Evolutionary conservation across 2,888 invertebrate species (phyloP), one percentile per base, ranked within the genome.

Genomic region (Dynastes tityus): DNA sequence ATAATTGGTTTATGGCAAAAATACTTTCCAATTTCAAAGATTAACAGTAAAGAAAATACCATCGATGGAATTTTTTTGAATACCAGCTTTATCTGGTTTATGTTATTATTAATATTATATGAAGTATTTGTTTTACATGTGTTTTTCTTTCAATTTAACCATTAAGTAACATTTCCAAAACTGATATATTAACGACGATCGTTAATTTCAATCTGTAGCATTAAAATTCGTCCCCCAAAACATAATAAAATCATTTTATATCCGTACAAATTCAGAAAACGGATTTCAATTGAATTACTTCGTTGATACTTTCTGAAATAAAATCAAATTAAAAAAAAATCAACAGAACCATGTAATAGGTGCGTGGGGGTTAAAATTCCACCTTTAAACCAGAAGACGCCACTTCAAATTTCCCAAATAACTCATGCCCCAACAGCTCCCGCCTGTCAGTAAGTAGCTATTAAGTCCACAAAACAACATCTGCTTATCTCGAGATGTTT

Each of bases 401-500:
- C 13, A 61, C 29, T 22, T 11, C 29, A 63, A 63, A 29, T 6
- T 32, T 32, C 32, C 13, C n/a, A 63, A 63, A 63, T 29, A 29
- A 63, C 11, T 45, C 45, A 45, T 45, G 45, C 11, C 45, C 11
- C 0, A 45, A 11, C 11, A 45, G 45, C 45, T 11, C 8, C 45
- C 45, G 29, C n/a, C 27, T 63, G 63, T 32, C 63, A 63, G 29
- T 63, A 13, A 63, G 5, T 45, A 45, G 63, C 29, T n/a, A 32
- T 63, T 63, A 63, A 63, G 32, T 45, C 45, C 13, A 63, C n/a
- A 63, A 32, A 63, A 11, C 32, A 32, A 61, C 61, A 61, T 61
- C 27, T 63, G 63, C 61, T 63, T 63, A 63, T 63, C 63, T 63
- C n/a, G 3, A 45, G 45, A n/a, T 63, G 29, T 63, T 29, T 63